Evolutionary conservation across 2,113 vertebrate species (phyloP).

Genomic region (Maylandia zebra): DNA sequence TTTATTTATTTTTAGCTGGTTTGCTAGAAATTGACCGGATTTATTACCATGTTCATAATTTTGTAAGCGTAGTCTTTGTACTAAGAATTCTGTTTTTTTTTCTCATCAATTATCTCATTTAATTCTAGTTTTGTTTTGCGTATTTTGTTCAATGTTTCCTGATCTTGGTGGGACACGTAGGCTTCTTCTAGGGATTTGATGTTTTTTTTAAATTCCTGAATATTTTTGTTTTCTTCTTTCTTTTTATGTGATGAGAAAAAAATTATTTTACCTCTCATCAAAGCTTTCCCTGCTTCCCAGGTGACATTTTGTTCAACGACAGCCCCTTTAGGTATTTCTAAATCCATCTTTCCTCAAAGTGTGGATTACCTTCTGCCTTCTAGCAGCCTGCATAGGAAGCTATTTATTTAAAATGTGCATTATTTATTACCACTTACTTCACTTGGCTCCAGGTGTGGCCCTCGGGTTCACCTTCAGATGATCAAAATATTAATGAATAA

Average conservation of each 20-base stretch:
- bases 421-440: neutral
- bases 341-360: neutral
- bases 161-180: neutral
- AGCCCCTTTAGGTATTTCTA: neutral
- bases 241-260: neutral
- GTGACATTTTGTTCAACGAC: neutral
- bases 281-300: neutral
- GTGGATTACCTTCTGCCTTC: neutral
- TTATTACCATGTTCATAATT: neutral
- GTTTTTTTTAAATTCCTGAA: rapidly evolving
- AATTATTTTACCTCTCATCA: neutral
- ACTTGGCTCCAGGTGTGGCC: neutral
- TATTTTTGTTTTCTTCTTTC: neutral
- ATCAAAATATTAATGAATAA: neutral
- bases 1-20: neutral
- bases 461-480: neutral
- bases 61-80: neutral
- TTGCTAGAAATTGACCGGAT: neutral
- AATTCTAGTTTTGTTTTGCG: neutral
- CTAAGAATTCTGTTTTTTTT: neutral
- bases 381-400: neutral
- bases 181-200: neutral
- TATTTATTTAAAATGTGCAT: neutral
- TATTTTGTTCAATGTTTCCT: neutral
- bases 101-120: neutral